A percentile compares a stretch with the other conserved stretches of the same genome.
Evolutionary conservation across 2,888 invertebrate genomes (phyloP).

Genomic region (Hetaerina titia): DNA sequence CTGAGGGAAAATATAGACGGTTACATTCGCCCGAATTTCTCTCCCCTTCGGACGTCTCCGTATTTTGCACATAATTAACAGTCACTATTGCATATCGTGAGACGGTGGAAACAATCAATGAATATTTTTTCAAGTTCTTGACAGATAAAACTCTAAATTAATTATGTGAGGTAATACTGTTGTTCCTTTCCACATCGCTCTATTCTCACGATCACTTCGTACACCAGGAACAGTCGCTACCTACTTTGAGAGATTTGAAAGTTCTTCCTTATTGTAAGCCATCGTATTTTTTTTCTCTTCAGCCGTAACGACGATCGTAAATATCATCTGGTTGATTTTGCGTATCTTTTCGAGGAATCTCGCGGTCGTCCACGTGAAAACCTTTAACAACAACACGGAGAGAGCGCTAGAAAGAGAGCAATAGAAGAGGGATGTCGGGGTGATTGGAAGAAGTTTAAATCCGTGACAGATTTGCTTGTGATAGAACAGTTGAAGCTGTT

Average conservation of each 20-base stretch:
- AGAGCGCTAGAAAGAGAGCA: neutral
- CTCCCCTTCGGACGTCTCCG: neutral
- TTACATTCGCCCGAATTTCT: neutral
- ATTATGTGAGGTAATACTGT: no score
- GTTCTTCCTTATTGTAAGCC: neutral
- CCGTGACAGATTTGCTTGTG: neutral
- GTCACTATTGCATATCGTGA: no score
- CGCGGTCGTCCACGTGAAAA: neutral
- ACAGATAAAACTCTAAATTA: no score
- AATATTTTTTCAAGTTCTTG: no score
- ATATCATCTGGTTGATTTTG: conserved; percentile 11
- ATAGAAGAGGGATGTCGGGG: neutral
- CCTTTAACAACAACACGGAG: neutral
- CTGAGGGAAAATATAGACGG: neutral
- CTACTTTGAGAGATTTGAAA: neutral
- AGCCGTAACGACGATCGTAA: neutral
- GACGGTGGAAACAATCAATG: no score
- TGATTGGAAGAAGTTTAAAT: neutral
- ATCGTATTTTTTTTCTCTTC: neutral
- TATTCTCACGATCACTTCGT: no score
- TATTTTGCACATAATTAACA: neutral
- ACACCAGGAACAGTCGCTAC: neutral
- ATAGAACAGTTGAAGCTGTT: no score
- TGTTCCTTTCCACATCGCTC: neutral
- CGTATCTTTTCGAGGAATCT: conserved; percentile 8